Conservation (phyloP, 2,888 invertebrate species). For the Buathra laborator region DNA sequence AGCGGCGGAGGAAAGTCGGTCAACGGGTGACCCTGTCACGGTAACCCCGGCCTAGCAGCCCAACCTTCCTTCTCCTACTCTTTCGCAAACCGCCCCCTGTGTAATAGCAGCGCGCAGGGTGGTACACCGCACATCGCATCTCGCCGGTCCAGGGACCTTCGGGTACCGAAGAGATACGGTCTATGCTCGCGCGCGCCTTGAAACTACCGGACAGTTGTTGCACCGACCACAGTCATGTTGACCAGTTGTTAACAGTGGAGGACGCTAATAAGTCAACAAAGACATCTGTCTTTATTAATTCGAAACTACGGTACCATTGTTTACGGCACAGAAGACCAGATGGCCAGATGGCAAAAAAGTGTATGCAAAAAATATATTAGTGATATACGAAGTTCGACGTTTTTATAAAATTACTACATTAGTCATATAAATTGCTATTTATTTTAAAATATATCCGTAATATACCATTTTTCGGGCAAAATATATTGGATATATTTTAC, state of each 20-base stretch:
- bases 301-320: too few relatives aligned
- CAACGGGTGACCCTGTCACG: conserved; percentile 81
- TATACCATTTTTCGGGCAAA: too few relatives aligned
- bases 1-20: conserved; percentile 77
- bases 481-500: too few relatives aligned
- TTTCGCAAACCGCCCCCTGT: conserved; percentile 44
- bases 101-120: conserved; percentile 48
- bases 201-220: background rate
- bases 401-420: too few relatives aligned
- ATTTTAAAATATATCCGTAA: too few relatives aligned
- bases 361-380: too few relatives aligned
- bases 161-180: conserved; percentile 1
- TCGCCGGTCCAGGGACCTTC: conserved; percentile 49
- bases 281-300: too few relatives aligned
- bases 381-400: too few relatives aligned
- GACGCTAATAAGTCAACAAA: background rate
- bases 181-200: conserved; percentile 4
- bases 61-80: conserved; percentile 49
- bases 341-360: too few relatives aligned
- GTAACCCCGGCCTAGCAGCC: conserved; percentile 71
- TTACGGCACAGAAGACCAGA: too few relatives aligned
- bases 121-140: conserved; percentile 55
- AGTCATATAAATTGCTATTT: too few relatives aligned
- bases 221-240: background rate
- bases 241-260: background rate